These are phyloP conservation scores for Agrotis ipsilon DNA, from an alignment of 2,888 invertebrate species.

Conservation along the genomic window DNA sequence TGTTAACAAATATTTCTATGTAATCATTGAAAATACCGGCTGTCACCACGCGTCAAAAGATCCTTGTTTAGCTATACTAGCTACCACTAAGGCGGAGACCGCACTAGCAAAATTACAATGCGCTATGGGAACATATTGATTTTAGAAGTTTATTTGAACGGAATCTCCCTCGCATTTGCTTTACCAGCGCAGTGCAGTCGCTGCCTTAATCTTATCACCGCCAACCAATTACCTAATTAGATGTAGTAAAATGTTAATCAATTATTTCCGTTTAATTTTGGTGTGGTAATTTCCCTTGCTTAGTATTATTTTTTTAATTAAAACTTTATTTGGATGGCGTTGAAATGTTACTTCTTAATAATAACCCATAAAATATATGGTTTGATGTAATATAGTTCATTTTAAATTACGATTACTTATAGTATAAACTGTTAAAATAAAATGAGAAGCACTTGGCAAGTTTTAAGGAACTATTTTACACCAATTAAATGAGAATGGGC, in stretches of 20 bases:
- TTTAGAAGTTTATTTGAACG: not conserved
- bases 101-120: constrained; percentile 1
- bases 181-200: constrained; percentile 1
- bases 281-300: not conserved
- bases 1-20: not conserved
- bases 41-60: not conserved
- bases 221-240: constrained; percentile 22
- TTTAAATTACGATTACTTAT: constrained; percentile 2
- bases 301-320: not conserved
- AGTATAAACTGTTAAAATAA: not conserved
- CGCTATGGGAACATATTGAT: not conserved
- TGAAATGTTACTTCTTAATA: not conserved
- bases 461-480: constrained; percentile 15
- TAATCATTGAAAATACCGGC: not conserved
- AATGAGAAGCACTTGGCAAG: not conserved
- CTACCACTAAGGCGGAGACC: not conserved
- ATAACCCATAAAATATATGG: not conserved
- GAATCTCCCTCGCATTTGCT: not conserved
- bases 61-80: constrained; percentile 1
- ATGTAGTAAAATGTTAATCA: not conserved
- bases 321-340: constrained; percentile 6
- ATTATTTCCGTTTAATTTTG: not conserved
- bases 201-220: constrained; percentile 8
- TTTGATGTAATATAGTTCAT: constrained; percentile 20
- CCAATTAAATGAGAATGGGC: not conserved